A percentile compares a stretch with the other conserved stretches of the same genome.
Evolutionary conservation across 2,797 vertebrate genomes (phyloP).

Genomic region (Rhynchonycteris naso): DNA sequence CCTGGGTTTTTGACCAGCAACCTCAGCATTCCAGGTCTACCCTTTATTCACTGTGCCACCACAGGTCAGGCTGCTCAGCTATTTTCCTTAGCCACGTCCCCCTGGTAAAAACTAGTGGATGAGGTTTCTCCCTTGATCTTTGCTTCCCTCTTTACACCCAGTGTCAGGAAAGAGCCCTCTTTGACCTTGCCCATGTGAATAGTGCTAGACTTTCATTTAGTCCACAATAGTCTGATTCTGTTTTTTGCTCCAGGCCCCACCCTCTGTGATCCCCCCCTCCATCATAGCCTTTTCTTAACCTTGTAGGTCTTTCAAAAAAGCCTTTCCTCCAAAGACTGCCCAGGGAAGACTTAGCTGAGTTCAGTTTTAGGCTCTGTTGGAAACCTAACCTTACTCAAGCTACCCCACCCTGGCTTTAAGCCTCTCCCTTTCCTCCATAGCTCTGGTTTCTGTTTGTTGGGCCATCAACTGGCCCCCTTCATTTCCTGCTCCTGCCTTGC

Average conservation of each 20-base stretch:
- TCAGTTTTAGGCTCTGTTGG: background rate
- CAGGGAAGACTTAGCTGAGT: fast-evolving
- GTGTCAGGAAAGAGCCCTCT: background rate
- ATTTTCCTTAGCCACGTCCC: background rate
- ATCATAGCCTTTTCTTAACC: background rate
- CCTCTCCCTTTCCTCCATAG: background rate
- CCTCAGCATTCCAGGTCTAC: too few relatives aligned
- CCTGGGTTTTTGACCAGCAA: too few relatives aligned
- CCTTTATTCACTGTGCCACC: too few relatives aligned
- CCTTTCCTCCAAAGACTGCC: background rate
- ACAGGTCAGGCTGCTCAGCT: background rate
- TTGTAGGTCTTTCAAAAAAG: background rate
- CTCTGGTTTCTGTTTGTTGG: background rate
- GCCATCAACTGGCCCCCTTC: too few relatives aligned
- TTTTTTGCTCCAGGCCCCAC: background rate
- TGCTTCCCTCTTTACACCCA: background rate
- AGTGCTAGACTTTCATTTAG: background rate
- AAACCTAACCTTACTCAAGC: background rate
- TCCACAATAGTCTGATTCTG: background rate
- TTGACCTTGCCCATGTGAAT: background rate
- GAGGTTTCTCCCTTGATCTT: background rate
- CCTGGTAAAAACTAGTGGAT: background rate
- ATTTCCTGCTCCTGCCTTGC: background rate
- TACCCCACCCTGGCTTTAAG: background rate
- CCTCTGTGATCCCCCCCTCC: background rate